Evolutionary conservation across 2,113 vertebrate genomes (phyloP), one percentile per base, ranked within the genome.

Genomic region (Baryphthengus martii): DNA sequence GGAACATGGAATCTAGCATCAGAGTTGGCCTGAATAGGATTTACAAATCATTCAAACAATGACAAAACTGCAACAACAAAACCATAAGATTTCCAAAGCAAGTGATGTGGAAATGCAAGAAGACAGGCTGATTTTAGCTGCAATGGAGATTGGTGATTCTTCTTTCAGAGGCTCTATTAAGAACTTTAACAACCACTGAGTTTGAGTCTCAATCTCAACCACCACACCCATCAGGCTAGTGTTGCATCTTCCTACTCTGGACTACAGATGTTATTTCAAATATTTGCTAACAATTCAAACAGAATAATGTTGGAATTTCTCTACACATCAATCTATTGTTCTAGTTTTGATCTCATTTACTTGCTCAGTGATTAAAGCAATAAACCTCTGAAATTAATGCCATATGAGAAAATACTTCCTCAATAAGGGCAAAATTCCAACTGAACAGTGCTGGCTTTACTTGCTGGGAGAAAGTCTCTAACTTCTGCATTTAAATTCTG

Each of bases 361-460:
- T 53, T 89, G 45, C 83, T 81, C 74, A 93, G 67, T 86, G 87
- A 92, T 62, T 81, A 91, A 97, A 93, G 29, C 40, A 81, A 90
- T 81, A 92, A 88, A 65, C 15, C 40, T 72, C 71, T 58, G 74
- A 96, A 95, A 84, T 66, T 80, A 85, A 28, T 29, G 42, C 55
- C 84, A 50, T 87, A 90, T 80, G 56, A 94, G 71, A 87, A 50
- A 88, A 70, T 92, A 90, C 70, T 97, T 93, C 80, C 96, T 50
- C 39, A 90, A 76, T 6, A 88, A 17, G 58, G 47, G 17, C 52
- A 83, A 80, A 95, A 93, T 86, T 28, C 6, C 26, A 35, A 50
- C 95, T 94, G 74, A 93, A 92, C 71, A 93, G 50, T 89, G 75
- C 29, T 79, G 70, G 75, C 50, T 61, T 33, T 82, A 85, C 16